phyloP scores from a whole-genome alignment of 1,140 invertebrate species.

The Cardiocondyla obscurior region DNA sequence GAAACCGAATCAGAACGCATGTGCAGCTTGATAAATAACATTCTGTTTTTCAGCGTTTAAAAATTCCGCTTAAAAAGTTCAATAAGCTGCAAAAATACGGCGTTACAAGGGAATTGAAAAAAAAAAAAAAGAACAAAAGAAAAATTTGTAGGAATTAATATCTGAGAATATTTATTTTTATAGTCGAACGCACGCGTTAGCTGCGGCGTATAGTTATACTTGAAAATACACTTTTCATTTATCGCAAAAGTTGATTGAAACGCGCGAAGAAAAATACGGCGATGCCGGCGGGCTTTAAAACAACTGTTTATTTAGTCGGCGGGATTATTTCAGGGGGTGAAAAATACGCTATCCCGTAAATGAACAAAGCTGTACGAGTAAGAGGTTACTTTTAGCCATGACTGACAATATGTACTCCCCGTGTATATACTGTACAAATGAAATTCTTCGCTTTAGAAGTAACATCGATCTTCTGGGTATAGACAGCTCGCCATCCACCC shows the following conservation, averaged over 20 bases:
- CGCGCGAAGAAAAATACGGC: neutral
- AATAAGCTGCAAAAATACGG: neutral
- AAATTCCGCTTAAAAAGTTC: slow-evolving; percentile 34
- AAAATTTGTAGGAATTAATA: neutral
- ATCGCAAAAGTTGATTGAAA: slow-evolving; percentile 1
- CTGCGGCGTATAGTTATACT: neutral
- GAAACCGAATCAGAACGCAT: neutral
- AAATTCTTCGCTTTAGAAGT: slow-evolving; percentile 26
- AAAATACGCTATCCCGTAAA: neutral
- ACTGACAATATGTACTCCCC: slow-evolving; percentile 16
- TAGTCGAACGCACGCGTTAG: neutral
- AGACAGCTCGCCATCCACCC: slow-evolving; percentile 22
- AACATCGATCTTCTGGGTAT: slow-evolving; percentile 46
- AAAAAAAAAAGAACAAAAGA: too few species aligned
- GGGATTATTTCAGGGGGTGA: neutral
- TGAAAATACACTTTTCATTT: neutral
- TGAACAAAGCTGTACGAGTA: neutral
- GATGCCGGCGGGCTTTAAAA: neutral
- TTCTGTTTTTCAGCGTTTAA: slow-evolving; percentile 1
- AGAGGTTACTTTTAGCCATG: neutral
- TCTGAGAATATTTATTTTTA: neutral
- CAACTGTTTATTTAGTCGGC: neutral
- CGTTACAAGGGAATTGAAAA: neutral
- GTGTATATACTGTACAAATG: neutral
- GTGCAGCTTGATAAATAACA: slow-evolving; percentile 32